Evolutionary conservation across 2,888 invertebrate genomes (phyloP), one percentile per base, ranked within the genome.

Genomic region (Stomorhina lunata): DNA sequence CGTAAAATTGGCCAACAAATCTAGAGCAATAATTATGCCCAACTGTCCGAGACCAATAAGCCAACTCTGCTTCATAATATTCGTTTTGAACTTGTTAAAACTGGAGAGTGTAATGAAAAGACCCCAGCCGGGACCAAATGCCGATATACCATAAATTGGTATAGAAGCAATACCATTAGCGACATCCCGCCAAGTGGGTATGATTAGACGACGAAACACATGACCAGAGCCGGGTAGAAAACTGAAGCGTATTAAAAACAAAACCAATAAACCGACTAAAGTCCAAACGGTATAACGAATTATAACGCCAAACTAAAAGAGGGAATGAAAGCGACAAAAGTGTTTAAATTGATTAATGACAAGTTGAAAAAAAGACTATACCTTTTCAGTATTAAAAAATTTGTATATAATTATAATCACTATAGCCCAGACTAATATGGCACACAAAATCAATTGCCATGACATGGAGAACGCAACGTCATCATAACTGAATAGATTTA

Each of bases 91-190:
- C 81, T 93, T 92, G 88, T 96, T 96, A 88, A 95, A 96, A 89
- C 96, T 96, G 25, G 96, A 95, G 93, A 96, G 94, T 85, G 95
- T 94, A 71, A 96, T 92, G 53, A 96, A 93, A 2, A 95, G 94
- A 32, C 96, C 96, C 95, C 96, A 96, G 0, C 96, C 96, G 0
- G 96, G 95, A 0, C 97, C 97, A 29, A 97, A 94, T 0, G 96
- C 96, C 88, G 95, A 96, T 90, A 97, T 65, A 0, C 87, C 85
- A 71, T 86, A 72, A 0, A 89, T 6, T 0, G 87, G 84, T 29
- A 88, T 81, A 1, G 61, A 63, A 0, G 68, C 3, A 6, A 79
- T 7, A 2, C 84, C 85, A 1, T 77, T 0, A 0, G 48, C 0
- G 45, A 87, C n/a, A 0, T 79, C 53, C 0, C 57, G 5, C 1